Evolutionary conservation across 53 echinoderm and acorn worm species (phyloP), one percentile per base, ranked within the genome.

Genomic region (Echinarachnius parma): DNA sequence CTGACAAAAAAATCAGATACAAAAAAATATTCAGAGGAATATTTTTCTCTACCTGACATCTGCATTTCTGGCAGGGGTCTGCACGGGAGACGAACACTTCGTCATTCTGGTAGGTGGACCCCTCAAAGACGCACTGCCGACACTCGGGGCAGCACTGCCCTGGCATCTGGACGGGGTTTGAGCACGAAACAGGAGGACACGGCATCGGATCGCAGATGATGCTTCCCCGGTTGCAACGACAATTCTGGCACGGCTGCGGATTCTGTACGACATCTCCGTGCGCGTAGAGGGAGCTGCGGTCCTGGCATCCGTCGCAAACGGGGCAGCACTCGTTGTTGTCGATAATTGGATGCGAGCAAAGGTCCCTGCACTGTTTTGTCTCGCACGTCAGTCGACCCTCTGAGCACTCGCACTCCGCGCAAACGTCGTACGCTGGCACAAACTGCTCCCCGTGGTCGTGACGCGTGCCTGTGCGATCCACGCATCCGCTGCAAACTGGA

Each of bases 111-210:
- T 64, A 85, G 15, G 66, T 64, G 30, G 63, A 32, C 5, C 86
- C 86, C 18, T 85, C 80, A 75, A 69, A 85, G 2, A 55, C 65
- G 61, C 85, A 85, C 19, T 59, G 61, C 22, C 74, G 27, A 11
- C 94, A 90, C 33, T 61, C 75, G n/a, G 46, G 84, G 49, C 94
- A 94, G 60, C 94, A 94, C 76, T 94, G 77, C 23, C 87, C 84
- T 5, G 80, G 39, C 27, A 70, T 60, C 9, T 44, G 3, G 45
- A 91, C 60, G 1, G 87, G 88, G 19, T 83, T 80, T 3, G 72
- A 45, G 60, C 98, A 98, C 4, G 57, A 61, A 46, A 87, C 34
- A 18, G 66, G 72, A 10, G 83, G 80, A 45, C 91, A 98, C 1
- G 85, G 69, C 10, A 83, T 77, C 1, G 46, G 67, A 21, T 53